These are phyloP conservation scores for Drosophila lacicola DNA, from an alignment of 2,888 invertebrate species.

Conservation along the genomic window DNA sequence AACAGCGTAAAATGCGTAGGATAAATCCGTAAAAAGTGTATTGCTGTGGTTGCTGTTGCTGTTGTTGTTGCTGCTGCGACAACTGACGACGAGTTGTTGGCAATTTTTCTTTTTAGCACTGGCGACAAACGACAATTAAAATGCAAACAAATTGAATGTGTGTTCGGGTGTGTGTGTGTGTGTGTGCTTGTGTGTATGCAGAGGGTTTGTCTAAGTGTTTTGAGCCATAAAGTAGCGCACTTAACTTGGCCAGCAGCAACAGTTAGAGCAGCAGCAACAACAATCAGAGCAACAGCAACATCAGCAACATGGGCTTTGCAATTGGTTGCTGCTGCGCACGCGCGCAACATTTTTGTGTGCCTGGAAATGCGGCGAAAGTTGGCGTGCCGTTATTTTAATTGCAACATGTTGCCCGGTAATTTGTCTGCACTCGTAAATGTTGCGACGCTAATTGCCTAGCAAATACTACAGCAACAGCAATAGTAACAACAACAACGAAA, in stretches of 20 bases:
- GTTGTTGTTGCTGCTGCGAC: constrained; percentile 41
- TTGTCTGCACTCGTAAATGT: constrained; percentile 78
- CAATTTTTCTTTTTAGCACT: constrained; percentile 73
- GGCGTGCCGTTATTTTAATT: constrained; percentile 78
- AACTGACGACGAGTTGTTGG: constrained; percentile 69
- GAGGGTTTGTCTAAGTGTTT: constrained; percentile 76
- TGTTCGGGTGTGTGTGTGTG: constrained; percentile 16
- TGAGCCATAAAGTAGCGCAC: constrained; percentile 69
- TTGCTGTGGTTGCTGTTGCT: constrained; percentile 39
- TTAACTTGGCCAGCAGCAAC: constrained; percentile 60
- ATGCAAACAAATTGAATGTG: constrained; percentile 73
- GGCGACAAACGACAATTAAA: constrained; percentile 76
- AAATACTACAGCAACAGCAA: constrained; percentile 36
- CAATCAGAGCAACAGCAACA: constrained; percentile 40
- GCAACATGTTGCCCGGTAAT: constrained; percentile 77
- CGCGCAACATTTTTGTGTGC: constrained; percentile 69
- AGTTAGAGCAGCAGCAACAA: constrained; percentile 35
- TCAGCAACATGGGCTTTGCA: constrained; percentile 21
- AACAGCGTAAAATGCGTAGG: constrained; percentile 76
- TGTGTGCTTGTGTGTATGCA: constrained; percentile 40
- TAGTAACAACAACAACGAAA: constrained; percentile 24
- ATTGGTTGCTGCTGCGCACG: constrained; percentile 65
- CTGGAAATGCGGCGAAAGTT: constrained; percentile 71
- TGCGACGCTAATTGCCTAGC: constrained; percentile 69
- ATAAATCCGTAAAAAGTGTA: constrained; percentile 64